A percentile compares a stretch with the other conserved stretches of the same genome.
phyloP scores from a whole-genome alignment of 2,113 vertebrate species.

The Condylura cristata region DNA sequence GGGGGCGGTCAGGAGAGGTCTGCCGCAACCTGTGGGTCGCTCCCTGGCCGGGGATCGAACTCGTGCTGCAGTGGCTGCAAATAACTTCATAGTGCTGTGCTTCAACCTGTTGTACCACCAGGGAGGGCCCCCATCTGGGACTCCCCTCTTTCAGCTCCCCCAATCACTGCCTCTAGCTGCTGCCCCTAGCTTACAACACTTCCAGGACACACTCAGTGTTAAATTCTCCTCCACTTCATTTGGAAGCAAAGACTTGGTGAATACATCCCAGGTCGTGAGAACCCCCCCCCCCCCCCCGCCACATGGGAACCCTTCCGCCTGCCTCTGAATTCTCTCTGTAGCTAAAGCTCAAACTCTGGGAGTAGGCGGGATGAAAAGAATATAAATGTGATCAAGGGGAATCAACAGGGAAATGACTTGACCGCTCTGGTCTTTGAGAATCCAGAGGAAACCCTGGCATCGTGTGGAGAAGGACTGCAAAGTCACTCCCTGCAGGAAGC shows the following conservation, averaged over 20 bases:
- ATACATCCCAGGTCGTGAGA: slow-evolving; percentile 1
- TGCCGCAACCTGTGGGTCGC: too few relatives aligned
- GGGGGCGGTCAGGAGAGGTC: too few relatives aligned
- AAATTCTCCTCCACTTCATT: slow-evolving; percentile 16
- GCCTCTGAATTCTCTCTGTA: slow-evolving; percentile 24
- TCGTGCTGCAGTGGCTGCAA: too few relatives aligned
- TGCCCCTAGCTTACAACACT: not conserved
- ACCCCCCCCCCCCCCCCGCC: slow-evolving; percentile 56
- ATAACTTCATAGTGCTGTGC: too few relatives aligned
- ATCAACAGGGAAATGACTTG: slow-evolving; percentile 15
- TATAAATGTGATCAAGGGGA: not conserved
- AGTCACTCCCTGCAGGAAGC: slow-evolving; percentile 54
- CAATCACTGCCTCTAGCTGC: not conserved
- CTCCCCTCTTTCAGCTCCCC: not conserved
- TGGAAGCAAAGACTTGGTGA: not conserved
- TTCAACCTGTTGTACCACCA: too few relatives aligned
- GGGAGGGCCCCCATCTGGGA: too few relatives aligned
- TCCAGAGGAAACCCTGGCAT: slow-evolving; percentile 43
- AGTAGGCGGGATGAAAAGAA: slow-evolving; percentile 46
- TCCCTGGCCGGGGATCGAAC: too few relatives aligned
- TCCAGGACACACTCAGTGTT: not conserved
- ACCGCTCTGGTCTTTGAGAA: not conserved
- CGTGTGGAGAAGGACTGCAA: slow-evolving; percentile 9
- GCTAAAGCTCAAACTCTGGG: not conserved
- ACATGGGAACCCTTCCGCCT: not conserved